Conservation (phyloP, 1,140 invertebrate species). For the Drosophila equinoxialis region DNA sequence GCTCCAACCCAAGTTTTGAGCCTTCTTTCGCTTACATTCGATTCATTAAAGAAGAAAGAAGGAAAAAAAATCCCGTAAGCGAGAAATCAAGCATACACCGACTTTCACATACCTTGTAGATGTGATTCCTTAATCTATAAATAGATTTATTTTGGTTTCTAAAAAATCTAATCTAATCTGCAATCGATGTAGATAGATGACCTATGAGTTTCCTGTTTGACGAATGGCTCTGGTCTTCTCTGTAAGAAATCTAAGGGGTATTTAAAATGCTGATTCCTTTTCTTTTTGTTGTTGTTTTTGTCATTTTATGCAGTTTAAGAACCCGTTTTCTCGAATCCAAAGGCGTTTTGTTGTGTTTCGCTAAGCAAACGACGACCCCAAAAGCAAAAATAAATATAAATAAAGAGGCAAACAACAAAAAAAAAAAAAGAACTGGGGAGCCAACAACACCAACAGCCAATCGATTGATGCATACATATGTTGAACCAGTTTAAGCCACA, state of each 20-base stretch:
- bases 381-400: conserved; percentile 38
- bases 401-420: conserved; percentile 25
- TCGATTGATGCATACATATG: conserved; percentile 42
- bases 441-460: conserved; percentile 35
- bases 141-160: too few relatives aligned
- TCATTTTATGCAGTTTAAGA: conserved; percentile 8
- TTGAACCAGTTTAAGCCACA: conserved; percentile 73
- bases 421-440: conserved; percentile 36
- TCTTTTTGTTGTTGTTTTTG: not conserved
- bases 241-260: conserved; percentile 1
- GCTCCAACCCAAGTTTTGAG: conserved; percentile 7
- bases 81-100: not conserved
- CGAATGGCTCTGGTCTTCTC: too few relatives aligned
- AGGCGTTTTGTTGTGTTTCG: not conserved
- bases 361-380: conserved; percentile 53
- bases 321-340: conserved; percentile 43
- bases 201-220: too few relatives aligned
- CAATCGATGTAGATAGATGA: too few relatives aligned
- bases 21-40: conserved; percentile 53
- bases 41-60: conserved; percentile 43
- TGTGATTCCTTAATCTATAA: too few relatives aligned
- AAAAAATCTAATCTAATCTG: too few relatives aligned
- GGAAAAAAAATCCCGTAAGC: conserved; percentile 1
- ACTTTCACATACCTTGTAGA: not conserved
- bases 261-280: not conserved